Conservation (phyloP, 1,140 invertebrate species). For the Temnothorax curvispinosus region DNA sequence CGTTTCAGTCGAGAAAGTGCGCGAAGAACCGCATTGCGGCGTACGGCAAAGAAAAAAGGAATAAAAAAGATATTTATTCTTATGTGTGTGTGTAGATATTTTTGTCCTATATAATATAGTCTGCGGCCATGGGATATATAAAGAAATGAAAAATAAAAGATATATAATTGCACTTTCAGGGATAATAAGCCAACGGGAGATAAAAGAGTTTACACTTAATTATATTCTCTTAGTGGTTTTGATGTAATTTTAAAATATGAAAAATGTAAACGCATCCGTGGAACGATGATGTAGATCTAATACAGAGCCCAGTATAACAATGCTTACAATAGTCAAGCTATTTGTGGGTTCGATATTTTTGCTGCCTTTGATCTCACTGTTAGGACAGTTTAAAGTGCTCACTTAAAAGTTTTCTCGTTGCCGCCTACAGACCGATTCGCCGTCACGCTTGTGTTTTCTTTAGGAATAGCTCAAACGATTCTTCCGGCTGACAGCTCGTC, state of each 20-base stretch:
- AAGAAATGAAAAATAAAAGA: background rate
- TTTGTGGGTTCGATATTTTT: constrained; percentile 45
- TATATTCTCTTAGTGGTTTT: constrained; percentile 11
- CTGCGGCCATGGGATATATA: background rate
- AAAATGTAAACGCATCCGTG: background rate
- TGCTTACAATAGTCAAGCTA: background rate
- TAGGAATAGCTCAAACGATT: constrained; percentile 42
- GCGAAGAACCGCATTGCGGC: constrained; percentile 47
- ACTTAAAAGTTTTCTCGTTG: constrained; percentile 43
- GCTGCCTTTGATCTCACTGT: constrained; percentile 48
- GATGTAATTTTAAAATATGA: constrained; percentile 16
- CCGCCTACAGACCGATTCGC: constrained; percentile 44
- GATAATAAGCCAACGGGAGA: background rate
- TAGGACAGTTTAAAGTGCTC: constrained; percentile 46
- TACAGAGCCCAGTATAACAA: background rate
- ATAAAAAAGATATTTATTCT: constrained; percentile 5
- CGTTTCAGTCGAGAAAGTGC: constrained; percentile 19
- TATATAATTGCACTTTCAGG: background rate
- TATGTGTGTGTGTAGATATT: background rate
- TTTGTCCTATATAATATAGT: background rate
- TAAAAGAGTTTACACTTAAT: background rate
- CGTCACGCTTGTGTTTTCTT: constrained; percentile 42
- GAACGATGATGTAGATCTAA: background rate
- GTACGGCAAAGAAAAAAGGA: constrained; percentile 36
- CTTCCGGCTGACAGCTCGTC: constrained; percentile 14